phyloP scores from a whole-genome alignment of 2,888 invertebrate species.

The Sericinus montela region DNA sequence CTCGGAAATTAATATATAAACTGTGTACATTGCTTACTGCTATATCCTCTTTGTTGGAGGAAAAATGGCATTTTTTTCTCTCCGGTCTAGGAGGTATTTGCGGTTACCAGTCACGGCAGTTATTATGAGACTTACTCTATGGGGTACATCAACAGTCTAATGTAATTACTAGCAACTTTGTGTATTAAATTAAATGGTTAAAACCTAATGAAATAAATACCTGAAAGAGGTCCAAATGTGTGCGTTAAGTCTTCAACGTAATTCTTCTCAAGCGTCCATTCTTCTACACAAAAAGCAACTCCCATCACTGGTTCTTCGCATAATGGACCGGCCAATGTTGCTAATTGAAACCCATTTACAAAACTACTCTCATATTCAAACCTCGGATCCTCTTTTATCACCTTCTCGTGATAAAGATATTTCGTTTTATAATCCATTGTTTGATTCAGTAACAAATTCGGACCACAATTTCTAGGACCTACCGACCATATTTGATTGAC shows the following conservation, averaged over 20 bases:
- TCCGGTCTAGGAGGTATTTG: too few species aligned
- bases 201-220: constrained; percentile 36
- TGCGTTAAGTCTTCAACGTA: constrained; percentile 58
- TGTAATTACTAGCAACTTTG: too few species aligned
- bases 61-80: too few species aligned
- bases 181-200: too few species aligned
- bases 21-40: too few species aligned
- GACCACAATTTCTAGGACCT: constrained; percentile 92
- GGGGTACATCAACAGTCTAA: too few species aligned
- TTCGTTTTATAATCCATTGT: constrained; percentile 81
- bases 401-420: constrained; percentile 56
- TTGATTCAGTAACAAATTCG: constrained; percentile 93
- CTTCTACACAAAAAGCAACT: constrained; percentile 93
- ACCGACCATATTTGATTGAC: constrained; percentile 92
- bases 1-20: too few species aligned
- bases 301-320: constrained; percentile 99
- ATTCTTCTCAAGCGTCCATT: constrained; percentile 82
- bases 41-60: too few species aligned
- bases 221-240: constrained; percentile 77
- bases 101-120: too few species aligned
- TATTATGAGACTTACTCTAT: too few species aligned
- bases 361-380: constrained; percentile 86
- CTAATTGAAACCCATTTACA: constrained; percentile 92
- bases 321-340: constrained; percentile 92
- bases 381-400: constrained; percentile 72